These are phyloP conservation scores for Sander lucioperca DNA, from an alignment of 2,113 vertebrate genomes.

Conservation along the genomic window DNA sequence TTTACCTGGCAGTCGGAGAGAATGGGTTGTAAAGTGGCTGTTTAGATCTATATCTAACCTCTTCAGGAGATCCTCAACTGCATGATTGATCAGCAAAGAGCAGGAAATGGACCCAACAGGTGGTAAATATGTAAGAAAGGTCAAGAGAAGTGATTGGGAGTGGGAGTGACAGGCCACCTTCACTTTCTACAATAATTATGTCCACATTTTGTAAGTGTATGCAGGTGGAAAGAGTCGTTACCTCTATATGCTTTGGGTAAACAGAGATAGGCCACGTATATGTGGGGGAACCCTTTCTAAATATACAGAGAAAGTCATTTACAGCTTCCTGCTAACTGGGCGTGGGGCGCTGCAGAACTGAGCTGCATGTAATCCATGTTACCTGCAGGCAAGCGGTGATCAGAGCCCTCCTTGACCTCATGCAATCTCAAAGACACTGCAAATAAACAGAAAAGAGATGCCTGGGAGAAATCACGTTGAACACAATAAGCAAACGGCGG, in stretches of 20 bases:
- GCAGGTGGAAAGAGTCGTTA: constrained; percentile 49
- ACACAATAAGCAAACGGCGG: constrained; percentile 13
- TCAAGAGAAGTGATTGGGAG: constrained; percentile 22
- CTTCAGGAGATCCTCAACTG: constrained; percentile 8
- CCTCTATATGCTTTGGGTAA: constrained; percentile 36
- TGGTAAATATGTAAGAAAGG: constrained; percentile 23
- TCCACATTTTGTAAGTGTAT: constrained; percentile 60
- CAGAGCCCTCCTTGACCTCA: constrained; percentile 49
- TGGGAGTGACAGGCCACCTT: constrained; percentile 28
- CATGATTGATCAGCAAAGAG: constrained; percentile 27
- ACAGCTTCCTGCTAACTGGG: constrained; percentile 33
- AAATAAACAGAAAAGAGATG: constrained; percentile 56
- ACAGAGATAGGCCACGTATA: constrained; percentile 37
- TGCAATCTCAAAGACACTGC: constrained; percentile 39
- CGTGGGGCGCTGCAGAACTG: constrained; percentile 16
- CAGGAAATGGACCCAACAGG: constrained; percentile 46
- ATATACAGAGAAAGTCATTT: constrained; percentile 51
- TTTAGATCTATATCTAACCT: constrained; percentile 40
- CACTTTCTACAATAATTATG: constrained; percentile 45
- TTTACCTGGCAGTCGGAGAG: constrained; percentile 14
- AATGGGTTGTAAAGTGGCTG: constrained; percentile 13
- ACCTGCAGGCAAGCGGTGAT: constrained; percentile 30
- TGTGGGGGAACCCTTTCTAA: constrained; percentile 57
- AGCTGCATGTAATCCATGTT: constrained; percentile 1
- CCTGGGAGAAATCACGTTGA: constrained; percentile 37